A percentile compares a stretch with the other conserved stretches of the same genome.
Evolutionary conservation across 2,113 vertebrate species (phyloP).

Genomic region (Sander lucioperca): DNA sequence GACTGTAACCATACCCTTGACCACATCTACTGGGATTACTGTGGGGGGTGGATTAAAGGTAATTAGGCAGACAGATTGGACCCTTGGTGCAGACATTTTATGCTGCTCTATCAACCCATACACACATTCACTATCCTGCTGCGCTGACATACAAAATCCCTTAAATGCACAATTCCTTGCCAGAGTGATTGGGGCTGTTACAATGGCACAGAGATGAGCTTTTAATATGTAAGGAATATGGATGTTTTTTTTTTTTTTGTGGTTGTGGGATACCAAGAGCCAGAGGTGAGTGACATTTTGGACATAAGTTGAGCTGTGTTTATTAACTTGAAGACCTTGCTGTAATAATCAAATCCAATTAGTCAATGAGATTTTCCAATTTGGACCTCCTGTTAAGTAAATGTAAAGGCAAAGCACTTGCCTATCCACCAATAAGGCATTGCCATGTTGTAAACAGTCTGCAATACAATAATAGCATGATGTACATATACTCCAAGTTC

Average conservation of each 20-base stretch:
- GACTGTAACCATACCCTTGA: conserved; percentile 39
- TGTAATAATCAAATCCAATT: conserved; percentile 44
- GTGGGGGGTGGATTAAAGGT: conserved; percentile 64
- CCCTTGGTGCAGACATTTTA: conserved; percentile 58
- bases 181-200: conserved; percentile 1
- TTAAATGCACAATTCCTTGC: conserved; percentile 43
- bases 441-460: conserved; percentile 13
- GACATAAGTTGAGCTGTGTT: background rate
- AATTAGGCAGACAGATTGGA: conserved; percentile 52
- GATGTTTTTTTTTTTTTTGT: background rate
- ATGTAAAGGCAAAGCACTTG: conserved; percentile 11
- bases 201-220: background rate
- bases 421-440: background rate
- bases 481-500: background rate
- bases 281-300: background rate
- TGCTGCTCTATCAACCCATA: conserved; percentile 33
- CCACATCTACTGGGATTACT: conserved; percentile 30
- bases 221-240: background rate
- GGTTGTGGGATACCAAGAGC: background rate
- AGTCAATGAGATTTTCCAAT: conserved; percentile 35
- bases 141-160: conserved; percentile 47
- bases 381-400: conserved; percentile 14
- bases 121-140: background rate
- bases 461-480: background rate
- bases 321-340: background rate